Conservation (phyloP, 2,797 vertebrate species). For the Acridotheres tristis region DNA sequence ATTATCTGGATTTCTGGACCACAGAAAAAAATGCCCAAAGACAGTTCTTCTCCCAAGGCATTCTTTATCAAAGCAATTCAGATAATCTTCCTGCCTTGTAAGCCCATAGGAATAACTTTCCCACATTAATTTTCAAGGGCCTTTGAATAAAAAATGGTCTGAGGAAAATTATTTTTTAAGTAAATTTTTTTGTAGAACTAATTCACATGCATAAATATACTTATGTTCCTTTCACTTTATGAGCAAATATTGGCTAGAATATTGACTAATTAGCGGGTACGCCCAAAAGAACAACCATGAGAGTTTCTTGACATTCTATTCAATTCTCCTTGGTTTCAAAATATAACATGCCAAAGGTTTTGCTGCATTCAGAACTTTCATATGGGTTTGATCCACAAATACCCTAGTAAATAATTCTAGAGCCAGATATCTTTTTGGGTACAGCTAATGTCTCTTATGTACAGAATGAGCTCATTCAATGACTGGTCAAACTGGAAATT, state of each 20-base stretch:
- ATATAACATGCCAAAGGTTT: background rate
- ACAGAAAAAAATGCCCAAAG: background rate
- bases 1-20: background rate
- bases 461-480: slow-evolving; percentile 12
- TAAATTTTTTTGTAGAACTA: background rate
- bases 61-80: background rate
- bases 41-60: background rate
- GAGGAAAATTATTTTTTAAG: background rate
- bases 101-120: background rate
- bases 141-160: background rate
- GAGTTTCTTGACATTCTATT: background rate
- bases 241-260: slow-evolving; percentile 58
- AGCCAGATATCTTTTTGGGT: background rate
- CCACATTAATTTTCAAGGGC: background rate
- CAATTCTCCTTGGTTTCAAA: slow-evolving; percentile 20
- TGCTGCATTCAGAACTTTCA: slow-evolving; percentile 11
- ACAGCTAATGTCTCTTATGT: background rate
- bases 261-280: slow-evolving; percentile 14
- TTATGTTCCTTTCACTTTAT: background rate
- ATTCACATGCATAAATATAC: background rate
- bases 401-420: slow-evolving; percentile 18
- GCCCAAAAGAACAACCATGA: slow-evolving; percentile 15
- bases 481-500: slow-evolving; percentile 3
- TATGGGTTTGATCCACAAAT: slow-evolving; percentile 26
- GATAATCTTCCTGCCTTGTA: background rate